phyloP scores from a whole-genome alignment of 2,888 invertebrate genomes.

The Thereva unica region DNA sequence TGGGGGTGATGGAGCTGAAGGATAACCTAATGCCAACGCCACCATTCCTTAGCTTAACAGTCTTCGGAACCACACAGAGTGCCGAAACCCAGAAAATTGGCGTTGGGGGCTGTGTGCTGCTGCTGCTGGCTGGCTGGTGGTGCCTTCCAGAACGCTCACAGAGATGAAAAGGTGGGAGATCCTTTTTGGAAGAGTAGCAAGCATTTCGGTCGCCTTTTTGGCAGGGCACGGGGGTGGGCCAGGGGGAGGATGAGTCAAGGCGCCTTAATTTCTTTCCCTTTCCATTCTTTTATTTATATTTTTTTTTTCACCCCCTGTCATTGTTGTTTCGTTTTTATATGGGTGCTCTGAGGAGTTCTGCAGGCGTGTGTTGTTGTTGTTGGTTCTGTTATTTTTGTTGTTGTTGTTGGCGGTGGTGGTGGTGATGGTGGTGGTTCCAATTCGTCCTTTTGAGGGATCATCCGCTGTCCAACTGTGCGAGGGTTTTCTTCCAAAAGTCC shows the following conservation, averaged over 20 bases:
- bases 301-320: constrained; percentile 12
- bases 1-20: constrained; percentile 38
- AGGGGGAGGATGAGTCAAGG: constrained; percentile 19
- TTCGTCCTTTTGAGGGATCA: constrained; percentile 39
- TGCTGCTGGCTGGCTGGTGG: too few species aligned
- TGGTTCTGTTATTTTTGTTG: constrained; percentile 8
- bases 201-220: constrained; percentile 20
- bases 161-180: constrained; percentile 26
- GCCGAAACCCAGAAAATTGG: constrained; percentile 39
- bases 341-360: constrained; percentile 37
- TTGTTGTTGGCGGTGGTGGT: constrained; percentile 22
- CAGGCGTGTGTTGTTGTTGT: constrained; percentile 22
- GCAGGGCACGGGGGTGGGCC: not conserved
- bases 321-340: constrained; percentile 34
- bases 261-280: constrained; percentile 37
- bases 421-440: constrained; percentile 32
- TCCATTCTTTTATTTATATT: constrained; percentile 1
- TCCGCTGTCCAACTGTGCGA: constrained; percentile 39
- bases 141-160: constrained; percentile 6
- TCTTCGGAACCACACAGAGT: constrained; percentile 29
- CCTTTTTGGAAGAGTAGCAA: constrained; percentile 15
- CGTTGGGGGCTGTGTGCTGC: constrained; percentile 13
- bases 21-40: constrained; percentile 39
- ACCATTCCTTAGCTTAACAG: constrained; percentile 27
- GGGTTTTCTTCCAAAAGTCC: constrained; percentile 32